A percentile compares a stretch with the other conserved stretches of the same genome.
Conservation (phyloP, 2,797 vertebrate genomes). For the Naso thynnoides region DNA sequence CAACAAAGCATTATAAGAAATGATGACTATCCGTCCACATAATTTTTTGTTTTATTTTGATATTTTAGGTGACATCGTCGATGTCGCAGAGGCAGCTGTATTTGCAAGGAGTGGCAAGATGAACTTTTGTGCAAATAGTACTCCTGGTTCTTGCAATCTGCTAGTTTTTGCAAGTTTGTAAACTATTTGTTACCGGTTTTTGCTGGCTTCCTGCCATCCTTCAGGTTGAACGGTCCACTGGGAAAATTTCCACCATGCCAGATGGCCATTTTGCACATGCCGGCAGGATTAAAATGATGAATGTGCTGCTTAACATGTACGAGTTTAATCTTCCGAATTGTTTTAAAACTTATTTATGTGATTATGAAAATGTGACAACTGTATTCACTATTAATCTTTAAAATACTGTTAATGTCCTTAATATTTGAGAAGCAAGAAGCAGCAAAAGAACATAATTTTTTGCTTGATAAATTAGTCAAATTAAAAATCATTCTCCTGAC, state of each 20-base stretch:
- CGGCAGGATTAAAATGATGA: conserved; percentile 53
- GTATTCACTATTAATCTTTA: conserved; percentile 4
- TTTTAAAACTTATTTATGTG: conserved; percentile 12
- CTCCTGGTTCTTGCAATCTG: conserved; percentile 18
- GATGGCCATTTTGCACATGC: conserved; percentile 44
- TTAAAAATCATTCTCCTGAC: not conserved
- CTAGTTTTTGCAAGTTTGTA: conserved; percentile 38
- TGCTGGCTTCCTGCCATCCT: conserved; percentile 23
- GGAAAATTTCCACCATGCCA: conserved; percentile 49
- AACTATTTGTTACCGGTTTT: conserved; percentile 9
- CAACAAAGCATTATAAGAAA: not conserved
- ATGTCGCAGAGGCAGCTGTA: rapidly evolving
- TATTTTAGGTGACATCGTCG: no score
- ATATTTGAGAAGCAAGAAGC: not conserved
- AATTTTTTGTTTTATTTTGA: not conserved
- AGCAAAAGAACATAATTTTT: not conserved
- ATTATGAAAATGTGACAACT: not conserved
- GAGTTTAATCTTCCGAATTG: conserved; percentile 16
- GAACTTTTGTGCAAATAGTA: not conserved
- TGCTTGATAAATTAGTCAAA: not conserved
- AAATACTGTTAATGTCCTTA: not conserved
- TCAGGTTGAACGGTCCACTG: conserved; percentile 27
- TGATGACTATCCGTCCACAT: not conserved
- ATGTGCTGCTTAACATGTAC: conserved; percentile 19
- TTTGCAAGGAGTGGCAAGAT: not conserved